These are phyloP conservation scores for Rhinichthys osculus DNA, from an alignment of 2,797 vertebrate genomes.

Conservation along the genomic window DNA sequence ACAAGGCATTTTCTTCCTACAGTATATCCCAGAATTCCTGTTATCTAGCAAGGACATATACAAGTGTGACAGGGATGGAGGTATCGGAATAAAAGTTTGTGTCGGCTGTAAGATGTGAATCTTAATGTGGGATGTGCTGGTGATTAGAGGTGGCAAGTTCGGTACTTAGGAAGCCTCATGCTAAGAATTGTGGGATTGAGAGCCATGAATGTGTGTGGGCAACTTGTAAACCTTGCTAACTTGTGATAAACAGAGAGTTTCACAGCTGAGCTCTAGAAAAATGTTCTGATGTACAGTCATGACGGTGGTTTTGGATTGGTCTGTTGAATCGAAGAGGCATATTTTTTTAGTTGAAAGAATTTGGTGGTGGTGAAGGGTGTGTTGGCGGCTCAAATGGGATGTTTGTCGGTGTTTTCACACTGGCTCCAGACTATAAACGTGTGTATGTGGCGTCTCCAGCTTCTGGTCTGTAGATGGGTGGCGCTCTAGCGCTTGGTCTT, in stretches of 20 bases:
- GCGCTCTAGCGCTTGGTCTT: constrained; percentile 80
- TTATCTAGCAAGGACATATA: constrained; percentile 18
- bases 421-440: constrained; percentile 8
- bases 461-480: not conserved
- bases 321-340: not conserved
- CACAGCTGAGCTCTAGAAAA: constrained; percentile 6
- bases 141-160: constrained; percentile 31
- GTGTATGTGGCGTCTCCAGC: constrained; percentile 11
- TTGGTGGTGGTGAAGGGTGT: constrained; percentile 23
- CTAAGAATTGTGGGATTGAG: constrained; percentile 11
- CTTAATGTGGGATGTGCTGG: constrained; percentile 44
- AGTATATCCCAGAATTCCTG: constrained; percentile 15
- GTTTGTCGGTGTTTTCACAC: constrained; percentile 42
- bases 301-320: not conserved
- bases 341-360: not conserved
- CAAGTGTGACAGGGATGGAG: constrained; percentile 15
- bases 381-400: constrained; percentile 39
- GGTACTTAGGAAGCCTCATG: not conserved
- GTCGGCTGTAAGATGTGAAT: constrained; percentile 25
- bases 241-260: constrained; percentile 7
- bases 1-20: constrained; percentile 31
- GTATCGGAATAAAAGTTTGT: constrained; percentile 23
- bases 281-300: constrained; percentile 11
- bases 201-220: not conserved
- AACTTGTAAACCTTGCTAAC: constrained; percentile 26